A percentile compares a stretch with the other conserved stretches of the same genome.
Evolutionary conservation across 1,140 invertebrate species (phyloP).

Genomic region (Tyrophagus putrescentiae): DNA sequence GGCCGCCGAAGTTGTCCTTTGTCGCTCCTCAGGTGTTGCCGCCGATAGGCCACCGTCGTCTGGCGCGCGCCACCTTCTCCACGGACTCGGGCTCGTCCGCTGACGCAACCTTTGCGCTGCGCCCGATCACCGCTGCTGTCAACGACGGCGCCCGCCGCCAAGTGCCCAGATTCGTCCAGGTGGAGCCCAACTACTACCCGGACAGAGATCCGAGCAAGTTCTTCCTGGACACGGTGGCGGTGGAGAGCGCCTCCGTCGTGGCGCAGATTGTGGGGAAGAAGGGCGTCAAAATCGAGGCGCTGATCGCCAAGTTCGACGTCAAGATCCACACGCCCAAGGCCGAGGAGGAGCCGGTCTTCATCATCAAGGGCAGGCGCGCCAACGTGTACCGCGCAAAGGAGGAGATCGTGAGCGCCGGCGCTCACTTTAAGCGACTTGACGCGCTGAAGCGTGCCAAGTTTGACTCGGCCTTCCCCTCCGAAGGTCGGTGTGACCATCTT

Average conservation of each 20-base stretch:
- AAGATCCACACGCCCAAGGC: not conserved
- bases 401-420: not conserved
- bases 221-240: slow-evolving; percentile 9
- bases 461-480: not conserved
- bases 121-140: too few relatives aligned
- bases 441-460: not conserved
- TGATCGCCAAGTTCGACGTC: not conserved
- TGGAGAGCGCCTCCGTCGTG: not conserved
- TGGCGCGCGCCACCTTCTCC: too few relatives aligned
- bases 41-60: too few relatives aligned
- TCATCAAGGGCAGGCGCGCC: not conserved
- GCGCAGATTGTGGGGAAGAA: slow-evolving; percentile 16
- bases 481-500: not conserved
- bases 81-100: too few relatives aligned
- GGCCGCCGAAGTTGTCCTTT: too few relatives aligned
- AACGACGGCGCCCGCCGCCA: too few relatives aligned
- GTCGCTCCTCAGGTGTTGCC: too few relatives aligned
- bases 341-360: slow-evolving; percentile 4
- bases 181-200: too few relatives aligned
- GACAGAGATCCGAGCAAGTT: too few relatives aligned
- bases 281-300: slow-evolving; percentile 2
- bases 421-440: not conserved
- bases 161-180: too few relatives aligned
- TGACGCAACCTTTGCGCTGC: too few relatives aligned
- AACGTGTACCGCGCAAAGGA: not conserved